Percentiles rank a stretch among this genome's conserved stretches.
Evolutionary conservation across 1,140 invertebrate species (phyloP).

Genomic region (Euglossa dilemma): DNA sequence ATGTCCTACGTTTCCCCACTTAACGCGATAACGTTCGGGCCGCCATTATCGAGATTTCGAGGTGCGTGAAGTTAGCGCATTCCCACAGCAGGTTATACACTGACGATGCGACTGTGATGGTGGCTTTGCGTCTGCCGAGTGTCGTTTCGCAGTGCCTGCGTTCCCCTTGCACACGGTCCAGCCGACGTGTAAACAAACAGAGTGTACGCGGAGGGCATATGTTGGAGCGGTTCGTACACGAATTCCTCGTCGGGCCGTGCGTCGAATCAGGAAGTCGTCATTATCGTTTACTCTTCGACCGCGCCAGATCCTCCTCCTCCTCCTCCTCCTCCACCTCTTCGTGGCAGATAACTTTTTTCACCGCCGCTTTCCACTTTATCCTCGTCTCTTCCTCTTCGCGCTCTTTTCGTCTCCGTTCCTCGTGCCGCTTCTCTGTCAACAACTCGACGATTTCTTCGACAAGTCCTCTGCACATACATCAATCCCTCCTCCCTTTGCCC

Average conservation of each 20-base stretch:
- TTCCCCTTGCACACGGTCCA: not conserved
- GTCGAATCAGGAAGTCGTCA: constrained; percentile 46
- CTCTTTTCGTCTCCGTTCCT: not conserved
- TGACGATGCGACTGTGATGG: not conserved
- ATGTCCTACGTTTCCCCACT: constrained; percentile 2
- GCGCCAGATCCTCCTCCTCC: constrained; percentile 39
- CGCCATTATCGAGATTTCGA: constrained; percentile 20
- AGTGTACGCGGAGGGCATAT: constrained; percentile 26
- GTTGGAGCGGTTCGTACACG: constrained; percentile 26
- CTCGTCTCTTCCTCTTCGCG: not conserved
- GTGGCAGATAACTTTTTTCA: constrained; percentile 50
- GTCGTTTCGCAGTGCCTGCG: constrained; percentile 1
- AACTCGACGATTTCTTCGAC: constrained; percentile 61
- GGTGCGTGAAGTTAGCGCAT: not conserved
- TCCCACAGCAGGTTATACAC: not conserved
- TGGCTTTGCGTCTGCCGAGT: not conserved
- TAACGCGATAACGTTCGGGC: constrained; percentile 36
- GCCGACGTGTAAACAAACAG: constrained; percentile 33
- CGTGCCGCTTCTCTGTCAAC: constrained; percentile 55
- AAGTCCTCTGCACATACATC: constrained; percentile 55
- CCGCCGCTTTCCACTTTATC: not conserved
- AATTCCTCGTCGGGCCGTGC: constrained; percentile 21
- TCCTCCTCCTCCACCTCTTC: constrained; percentile 38
- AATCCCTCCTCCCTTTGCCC: constrained; percentile 1
- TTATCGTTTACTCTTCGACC: constrained; percentile 54